Base-by-base conservation (phyloP, 2,888 invertebrate species). In the Holacanthella duospinosa region DNA sequence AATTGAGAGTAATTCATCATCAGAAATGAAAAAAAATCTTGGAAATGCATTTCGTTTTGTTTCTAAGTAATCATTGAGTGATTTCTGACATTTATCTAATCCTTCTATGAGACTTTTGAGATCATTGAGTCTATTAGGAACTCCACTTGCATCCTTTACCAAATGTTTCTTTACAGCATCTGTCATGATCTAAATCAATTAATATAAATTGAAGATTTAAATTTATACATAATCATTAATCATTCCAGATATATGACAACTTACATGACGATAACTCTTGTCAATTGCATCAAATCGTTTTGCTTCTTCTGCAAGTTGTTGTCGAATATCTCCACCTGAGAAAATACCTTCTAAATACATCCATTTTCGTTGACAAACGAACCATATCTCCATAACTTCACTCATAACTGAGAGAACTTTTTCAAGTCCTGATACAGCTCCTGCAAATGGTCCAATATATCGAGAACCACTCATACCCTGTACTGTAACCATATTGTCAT, bases 21-120 rank as follows among this genome's bases (percentile, higher is more conserved):
- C 93, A 2, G 93, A 93, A 75, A 94, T 89, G 77, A 94, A 94
- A 79, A 89, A 93, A 79, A 94, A 94, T 59, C 94, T 79, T 1
- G 94, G 91, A 77, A 93, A 94, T 67, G 89, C 83, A 66, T 88
- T 84, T 56, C 94, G 81, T 78, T 93, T 93, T 0, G 87, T 85
- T 76, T 91, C 91, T 68, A 94, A 79, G 76, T 93, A 94, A 75
- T 93, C 90, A 74, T 89, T 89, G 61, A 94, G 79, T 0, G 93
- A 92, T 76, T 93, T 93, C 77, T 93, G 93, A 77, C 93, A 93
- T 76, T 83, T 86, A 75, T 94, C 93, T 60, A 95, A 79, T 1
- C 89, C 89, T 24, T 80, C 65, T 57, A 85, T 85, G 54, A 94
- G 79, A 55, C 82, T 82, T 73, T 86, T 80, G 66, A 94, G 86